Evolutionary conservation across 2,797 vertebrate species (phyloP).

Genomic region (Craterocephalus amniculus): DNA sequence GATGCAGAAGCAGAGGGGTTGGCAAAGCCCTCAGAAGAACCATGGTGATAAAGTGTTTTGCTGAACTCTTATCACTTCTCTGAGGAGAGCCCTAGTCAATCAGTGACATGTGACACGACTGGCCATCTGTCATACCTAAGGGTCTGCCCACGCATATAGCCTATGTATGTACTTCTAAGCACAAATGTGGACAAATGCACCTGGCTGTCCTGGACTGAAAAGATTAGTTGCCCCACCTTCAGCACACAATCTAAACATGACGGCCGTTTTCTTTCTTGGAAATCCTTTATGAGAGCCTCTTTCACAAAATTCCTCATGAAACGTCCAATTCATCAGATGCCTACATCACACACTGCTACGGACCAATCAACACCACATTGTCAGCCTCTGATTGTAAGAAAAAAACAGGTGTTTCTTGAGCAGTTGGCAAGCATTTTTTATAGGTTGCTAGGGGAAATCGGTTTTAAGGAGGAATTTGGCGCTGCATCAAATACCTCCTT

Average conservation of each 20-base stretch:
- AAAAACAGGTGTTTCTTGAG: neutral
- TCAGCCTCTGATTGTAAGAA: neutral
- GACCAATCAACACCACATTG: neutral
- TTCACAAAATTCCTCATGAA: neutral
- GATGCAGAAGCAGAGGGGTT: slow-evolving; percentile 38
- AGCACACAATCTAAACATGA: slow-evolving; percentile 25
- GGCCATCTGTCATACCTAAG: slow-evolving; percentile 73
- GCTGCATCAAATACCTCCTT: neutral
- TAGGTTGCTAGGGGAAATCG: neutral
- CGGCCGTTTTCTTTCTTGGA: neutral
- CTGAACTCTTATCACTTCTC: slow-evolving; percentile 68
- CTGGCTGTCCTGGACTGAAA: slow-evolving; percentile 28
- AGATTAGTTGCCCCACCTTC: slow-evolving; percentile 17
- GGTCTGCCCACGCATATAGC: slow-evolving; percentile 59
- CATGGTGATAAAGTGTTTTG: slow-evolving; percentile 62
- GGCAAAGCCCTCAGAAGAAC: slow-evolving; percentile 53
- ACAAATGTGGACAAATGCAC: slow-evolving; percentile 51
- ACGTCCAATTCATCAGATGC: neutral
- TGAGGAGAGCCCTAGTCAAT: slow-evolving; percentile 68
- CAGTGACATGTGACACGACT: slow-evolving; percentile 74
- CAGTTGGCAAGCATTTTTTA: neutral
- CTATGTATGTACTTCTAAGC: slow-evolving; percentile 23
- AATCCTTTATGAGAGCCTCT: neutral
- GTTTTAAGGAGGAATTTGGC: neutral
- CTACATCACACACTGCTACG: neutral